Percentiles rank a stretch among this genome's conserved stretches.
Conservation (phyloP, 1,140 invertebrate genomes). For the Forficula auricularia region DNA sequence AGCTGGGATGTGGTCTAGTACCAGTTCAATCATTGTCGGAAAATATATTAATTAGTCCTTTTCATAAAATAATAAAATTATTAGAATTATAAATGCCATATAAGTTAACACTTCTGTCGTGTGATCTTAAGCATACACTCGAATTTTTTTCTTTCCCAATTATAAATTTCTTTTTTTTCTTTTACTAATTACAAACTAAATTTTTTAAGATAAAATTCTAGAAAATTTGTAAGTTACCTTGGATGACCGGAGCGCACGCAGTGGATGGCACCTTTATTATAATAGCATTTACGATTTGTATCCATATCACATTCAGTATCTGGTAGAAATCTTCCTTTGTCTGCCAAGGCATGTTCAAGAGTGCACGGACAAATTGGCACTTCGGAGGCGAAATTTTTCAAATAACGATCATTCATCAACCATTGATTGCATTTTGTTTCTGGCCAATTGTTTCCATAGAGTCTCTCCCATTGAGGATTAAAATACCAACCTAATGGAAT, state of each 20-base stretch:
- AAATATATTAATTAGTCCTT: no score
- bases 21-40: no score
- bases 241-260: slow-evolving; percentile 83
- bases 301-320: slow-evolving; percentile 84
- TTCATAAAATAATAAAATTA: no score
- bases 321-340: slow-evolving; percentile 81
- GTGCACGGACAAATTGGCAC: slow-evolving; percentile 79
- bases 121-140: no score
- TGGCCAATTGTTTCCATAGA: slow-evolving; percentile 61
- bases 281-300: slow-evolving; percentile 73
- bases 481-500: slow-evolving; percentile 89
- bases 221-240: no score
- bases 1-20: no score
- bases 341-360: slow-evolving; percentile 70
- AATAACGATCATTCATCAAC: slow-evolving; percentile 68
- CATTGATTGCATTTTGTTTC: slow-evolving; percentile 68
- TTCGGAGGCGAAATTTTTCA: slow-evolving; percentile 75
- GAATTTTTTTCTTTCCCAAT: no score
- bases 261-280: slow-evolving; percentile 73
- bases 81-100: no score
- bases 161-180: no score
- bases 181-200: no score
- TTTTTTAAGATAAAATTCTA: no score
- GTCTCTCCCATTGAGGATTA: slow-evolving; percentile 62
- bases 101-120: no score